Evolutionary conservation across 1,140 invertebrate genomes (phyloP), one percentile per base, ranked within the genome.

Genomic region (Procambarus virginalis): DNA sequence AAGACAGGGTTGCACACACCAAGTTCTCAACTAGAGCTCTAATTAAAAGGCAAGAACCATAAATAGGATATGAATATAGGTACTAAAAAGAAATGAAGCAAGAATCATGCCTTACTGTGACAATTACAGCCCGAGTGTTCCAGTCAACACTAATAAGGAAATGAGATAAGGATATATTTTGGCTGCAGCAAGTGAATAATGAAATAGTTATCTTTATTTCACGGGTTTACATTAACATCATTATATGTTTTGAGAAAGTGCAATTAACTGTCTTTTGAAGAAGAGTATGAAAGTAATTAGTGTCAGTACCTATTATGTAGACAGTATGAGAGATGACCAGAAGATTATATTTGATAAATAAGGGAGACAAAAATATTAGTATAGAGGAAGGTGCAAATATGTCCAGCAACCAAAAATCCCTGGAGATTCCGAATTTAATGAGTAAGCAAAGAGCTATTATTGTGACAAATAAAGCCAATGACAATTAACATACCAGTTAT

Each of bases 341-440:
- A 64, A 20, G 4, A 64, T 12, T 64, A 17, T 64, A 20, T 17
- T 64, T 64, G 17, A 73, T 34, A 34, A 2, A 34, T 8, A 73
- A 73, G 68, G 6, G 60, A 20, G 4, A 20, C 12, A 34, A 64
- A 73, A 34, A 73, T 73, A 73, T 73, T 73, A 34, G 68, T 34
- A 34, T 20, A 73, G 68, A 34, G 68, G 22, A 73, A 34, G 22
- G n/a, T 34, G n/a, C 10, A 22, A 73, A 73, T 73, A 34, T 73
- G 68, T 73, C 22, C 68, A 73, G 68, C 68, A 73, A 73, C 68
- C 68, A 73, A 73, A 73, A 73, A 34, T 34, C 22, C 68, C 22
- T 73, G 68, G 22, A 73, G 22, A 34, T 73, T 73, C 68, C 68
- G 22, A 73, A 20, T 73, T 73, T 34, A 73, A 73, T 34, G 68